phyloP scores from a whole-genome alignment of 2,888 invertebrate genomes.

The Drosophila paracracens region DNA sequence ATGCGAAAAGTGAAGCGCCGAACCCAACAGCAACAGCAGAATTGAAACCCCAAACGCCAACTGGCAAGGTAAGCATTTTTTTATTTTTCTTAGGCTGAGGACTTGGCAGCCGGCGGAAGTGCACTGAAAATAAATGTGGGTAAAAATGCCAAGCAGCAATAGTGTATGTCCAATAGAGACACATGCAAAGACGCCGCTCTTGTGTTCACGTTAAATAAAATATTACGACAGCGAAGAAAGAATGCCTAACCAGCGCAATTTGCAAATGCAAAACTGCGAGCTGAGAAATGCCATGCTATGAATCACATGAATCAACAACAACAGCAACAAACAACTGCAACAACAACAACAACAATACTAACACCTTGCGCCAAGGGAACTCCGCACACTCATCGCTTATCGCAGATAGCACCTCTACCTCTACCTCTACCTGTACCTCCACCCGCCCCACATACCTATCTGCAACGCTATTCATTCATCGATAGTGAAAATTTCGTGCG shows the following conservation, averaged over 20 bases:
- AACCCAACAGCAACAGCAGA: constrained; percentile 13
- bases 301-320: constrained; percentile 55
- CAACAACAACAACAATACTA: constrained; percentile 11
- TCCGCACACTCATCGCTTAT: constrained; percentile 74
- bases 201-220: constrained; percentile 49
- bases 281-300: constrained; percentile 48
- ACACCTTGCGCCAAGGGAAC: constrained; percentile 67
- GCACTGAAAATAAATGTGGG: constrained; percentile 78
- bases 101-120: constrained; percentile 69
- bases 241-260: constrained; percentile 79
- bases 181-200: constrained; percentile 20
- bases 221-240: constrained; percentile 52
- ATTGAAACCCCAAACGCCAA: background rate
- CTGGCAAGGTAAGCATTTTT: constrained; percentile 9
- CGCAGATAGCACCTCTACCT: constrained; percentile 22
- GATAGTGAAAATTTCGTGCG: constrained; percentile 64
- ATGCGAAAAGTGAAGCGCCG: constrained; percentile 63
- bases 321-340: background rate
- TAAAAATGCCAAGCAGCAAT: constrained; percentile 70
- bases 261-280: constrained; percentile 47
- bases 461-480: constrained; percentile 64
- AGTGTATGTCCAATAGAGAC: constrained; percentile 46
- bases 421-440: background rate
- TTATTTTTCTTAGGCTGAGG: constrained; percentile 16
- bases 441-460: background rate